Evolutionary conservation across 2,113 vertebrate species (phyloP), one percentile per base, ranked within the genome.

Genomic region (Aptenodytes patagonicus): DNA sequence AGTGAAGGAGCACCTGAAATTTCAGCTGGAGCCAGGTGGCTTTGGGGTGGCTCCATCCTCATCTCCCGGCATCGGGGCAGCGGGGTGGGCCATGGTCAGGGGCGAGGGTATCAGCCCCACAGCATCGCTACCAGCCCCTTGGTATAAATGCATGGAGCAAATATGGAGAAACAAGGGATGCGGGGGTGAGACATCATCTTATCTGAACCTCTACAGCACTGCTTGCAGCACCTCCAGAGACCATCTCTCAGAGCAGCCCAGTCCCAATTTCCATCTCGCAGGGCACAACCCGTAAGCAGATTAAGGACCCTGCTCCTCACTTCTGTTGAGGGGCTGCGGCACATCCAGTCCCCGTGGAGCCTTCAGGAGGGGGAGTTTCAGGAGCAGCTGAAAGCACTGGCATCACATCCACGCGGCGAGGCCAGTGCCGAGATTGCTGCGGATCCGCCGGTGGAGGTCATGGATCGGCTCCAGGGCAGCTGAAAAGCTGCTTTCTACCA

Each of bases 341-440:
- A 46, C 65, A 34, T 14, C 42, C 31, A 66, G 42, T 10, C 42
- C 65, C 69, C 17, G 28, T 1, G 3, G n/a, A 72, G 20, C 49
- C n/a, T 54, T 31, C 69, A 22, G 28, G 28, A 38, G n/a, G 19
- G 68, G 34, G 34, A 20, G 17, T n/a, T 52, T 38, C n/a, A 12
- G 69, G 49, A 52, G 28, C 26, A 38, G 49, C 69, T 31, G 49
- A 22, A 71, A 54, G 49, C 28, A 17, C 49, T 3, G 0, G 29
- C 51, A 32, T 55, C 3, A 2, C 70, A 25, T 18, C 70, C 21
- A 24, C 3, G 2, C 1, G 6, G 29, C 21, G 1, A 8, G 6
- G 29, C 29, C 1, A 3, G 70, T 32, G 70, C 38, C 10, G 11
- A 55, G 29, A 55, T 34, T 42, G 29, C 21, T 55, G 38, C 11